Evolutionary conservation across 2,888 invertebrate genomes (phyloP), one percentile per base, ranked within the genome.

Genomic region (Plebejus argus): DNA sequence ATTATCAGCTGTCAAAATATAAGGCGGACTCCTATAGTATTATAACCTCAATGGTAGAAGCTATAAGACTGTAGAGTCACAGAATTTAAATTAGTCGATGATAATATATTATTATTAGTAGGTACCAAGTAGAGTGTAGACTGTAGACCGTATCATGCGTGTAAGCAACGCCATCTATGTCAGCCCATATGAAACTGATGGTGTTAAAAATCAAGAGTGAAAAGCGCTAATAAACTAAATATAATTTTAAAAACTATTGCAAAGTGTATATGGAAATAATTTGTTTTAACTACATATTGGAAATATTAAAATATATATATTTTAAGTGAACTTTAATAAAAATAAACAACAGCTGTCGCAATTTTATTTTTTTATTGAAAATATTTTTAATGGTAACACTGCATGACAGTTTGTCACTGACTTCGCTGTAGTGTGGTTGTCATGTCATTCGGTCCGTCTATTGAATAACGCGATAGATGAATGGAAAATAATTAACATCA

Each of bases 381-480:
- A 70, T 70, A 33, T 79, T 81, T 77, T 58, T 61, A 78, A 76
- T 78, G 82, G 83, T 81, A 83, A 84, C 84, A 84, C 81, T 79
- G 85, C 82, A 84, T 86, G 91, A 91, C 93, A 93, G 93, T 93
- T 91, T 92, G 92, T 92, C 91, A 93, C 90, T 90, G 91, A 92
- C 92, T 92, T 92, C 90, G 92, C 88, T 89, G 88, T 89, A 86
- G 92, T 92, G 89, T 87, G 91, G 93, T 92, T 94, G 93, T 93
- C 92, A 92, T 94, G 93, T 93, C 92, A 92, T 91, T 92, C 91
- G 89, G 88, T 90, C 87, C 88, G 85, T 90, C 89, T 91, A 91
- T 92, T 88, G 87, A 86, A 84, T 86, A 88, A 83, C 87, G 88
- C 90, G 91, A 92, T 93, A 92, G 89, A 90, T 92, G 92, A 92